Base-by-base conservation (phyloP, 2,797 vertebrate species). In the Acropternis orthonyx region DNA sequence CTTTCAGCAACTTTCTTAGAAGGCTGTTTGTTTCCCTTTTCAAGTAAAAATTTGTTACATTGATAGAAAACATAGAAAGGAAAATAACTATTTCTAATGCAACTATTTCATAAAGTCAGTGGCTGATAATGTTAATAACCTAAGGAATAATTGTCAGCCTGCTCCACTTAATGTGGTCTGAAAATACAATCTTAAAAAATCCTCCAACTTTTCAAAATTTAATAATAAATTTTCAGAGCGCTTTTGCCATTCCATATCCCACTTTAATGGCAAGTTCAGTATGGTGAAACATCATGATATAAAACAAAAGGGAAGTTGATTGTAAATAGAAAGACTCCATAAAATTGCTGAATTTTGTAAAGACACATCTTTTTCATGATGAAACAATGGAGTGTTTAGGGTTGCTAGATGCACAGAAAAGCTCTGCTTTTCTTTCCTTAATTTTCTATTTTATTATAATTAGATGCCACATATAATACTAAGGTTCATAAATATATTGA, bases 341-440 rank as follows among this genome's bases (percentile, higher is more conserved):
- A 68, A 83, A 77, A 46, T 66, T 5, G 30, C 12, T 2, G 30
- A 51, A 67, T 16, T 52, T 23, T n/a, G 7, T 68, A 75, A 77
- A 73, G 3, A 18, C 1, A 11, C 4, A 2, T 12, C 2, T 55
- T 41, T 46, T 27, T 51, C 61, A 14, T 2, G 55, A 20, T 28
- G 18, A 69, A 79, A 61, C 0, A 46, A 10, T 32, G 2, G 48
- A 7, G 2, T 2, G 2, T 77, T 71, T 46, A 62, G 7, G 3
- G 2, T 74, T 92, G 18, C 2, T 24, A 84, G 17, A 39, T 39
- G 44, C 8, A 58, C 18, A 12, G 1, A 63, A 59, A 76, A 49
- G 7, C 65, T 84, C 21, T 69, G 17, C 1, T 66, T 81, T 68
- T n/a, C 17, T 32, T 77, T 69, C 19, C 1, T 22, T 46, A 23